phyloP scores from a whole-genome alignment of 2,797 vertebrate genomes.

The Paedocypris micromegethes region DNA sequence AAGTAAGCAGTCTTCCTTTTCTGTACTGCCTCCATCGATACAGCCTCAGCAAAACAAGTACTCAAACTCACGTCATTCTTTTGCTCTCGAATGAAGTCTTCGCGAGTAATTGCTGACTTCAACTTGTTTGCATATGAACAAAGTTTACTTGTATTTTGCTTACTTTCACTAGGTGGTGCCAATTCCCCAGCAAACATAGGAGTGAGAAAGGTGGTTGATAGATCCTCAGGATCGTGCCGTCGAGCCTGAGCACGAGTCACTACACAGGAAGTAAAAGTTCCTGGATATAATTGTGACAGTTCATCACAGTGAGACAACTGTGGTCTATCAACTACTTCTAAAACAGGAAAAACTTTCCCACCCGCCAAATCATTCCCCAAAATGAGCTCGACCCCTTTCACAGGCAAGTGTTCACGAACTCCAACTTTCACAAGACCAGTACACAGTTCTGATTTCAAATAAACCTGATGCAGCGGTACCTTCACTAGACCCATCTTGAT shows the following conservation, averaged over 20 bases:
- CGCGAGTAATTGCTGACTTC: too few relatives aligned
- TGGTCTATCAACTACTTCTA: background rate
- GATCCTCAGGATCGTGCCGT: background rate
- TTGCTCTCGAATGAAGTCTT: too few relatives aligned
- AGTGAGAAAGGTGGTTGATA: background rate
- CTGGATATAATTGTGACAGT: background rate
- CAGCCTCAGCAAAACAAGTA: too few relatives aligned
- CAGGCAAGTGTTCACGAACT: background rate
- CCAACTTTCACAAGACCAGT: background rate
- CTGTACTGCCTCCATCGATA: too few relatives aligned
- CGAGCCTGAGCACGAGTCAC: background rate
- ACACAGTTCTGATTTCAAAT: background rate
- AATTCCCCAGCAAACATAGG: background rate
- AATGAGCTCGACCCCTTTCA: background rate
- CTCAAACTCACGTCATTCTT: too few relatives aligned
- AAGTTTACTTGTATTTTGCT: too few relatives aligned
- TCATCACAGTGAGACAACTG: background rate
- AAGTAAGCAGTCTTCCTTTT: too few relatives aligned
- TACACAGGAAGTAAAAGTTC: background rate
- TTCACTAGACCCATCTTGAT: slow-evolving; percentile 3
- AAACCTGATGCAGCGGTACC: background rate
- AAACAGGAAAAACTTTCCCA: background rate
- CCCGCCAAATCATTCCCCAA: background rate
- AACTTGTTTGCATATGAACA: too few relatives aligned
- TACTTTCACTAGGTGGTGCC: too few relatives aligned